Base-by-base conservation (phyloP, 2,797 vertebrate species). In the Pantherophis vulpinus region DNA sequence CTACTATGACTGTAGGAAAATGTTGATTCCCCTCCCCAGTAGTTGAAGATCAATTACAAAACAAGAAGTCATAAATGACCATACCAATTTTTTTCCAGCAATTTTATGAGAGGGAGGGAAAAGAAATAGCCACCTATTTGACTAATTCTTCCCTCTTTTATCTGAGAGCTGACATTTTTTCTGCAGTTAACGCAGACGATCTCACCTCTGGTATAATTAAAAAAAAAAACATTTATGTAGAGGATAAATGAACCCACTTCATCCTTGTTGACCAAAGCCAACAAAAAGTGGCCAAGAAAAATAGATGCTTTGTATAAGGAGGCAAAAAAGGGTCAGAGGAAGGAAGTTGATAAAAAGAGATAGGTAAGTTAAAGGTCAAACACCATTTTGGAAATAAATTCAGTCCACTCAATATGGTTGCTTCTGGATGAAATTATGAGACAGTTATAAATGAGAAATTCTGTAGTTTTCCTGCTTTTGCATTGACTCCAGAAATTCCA, bases 171-270 rank as follows among this genome's bases (percentile, higher is more conserved):
- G 98, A 98, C 98, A 98, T 97, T 97, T 98, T 98, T 97, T 98
- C 97, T 97, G 97, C 98, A 98, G 98, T 98, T 98, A 98, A 97
- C 97, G 96, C 97, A 98, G 97, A 98, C 98, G 97, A 98, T 98
- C 97, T 97, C 97, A 98, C 98, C 98, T 98, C 97, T 97, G 97
- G 96, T 98, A 97, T 98, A 98, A 99, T 98, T 98, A 99, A 98
- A 98, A 97, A 98, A 98, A 97, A 98, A 99, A 98, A 98, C 96
- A 97, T 98, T 98, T 98, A 98, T 96, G 97, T 97, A 95, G 97
- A 96, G 96, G 91, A 93, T 95, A 93, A 98, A 98, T 97, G 97
- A 98, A 97, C 98, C 97, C 97, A 98, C 96, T 97, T 97, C 97
- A 97, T 97, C 97, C 97, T 97, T 97, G 95, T 97, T 96, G 96